Evolutionary conservation across 1,140 invertebrate genomes (phyloP).

Genomic region (Brachionus rubens): DNA sequence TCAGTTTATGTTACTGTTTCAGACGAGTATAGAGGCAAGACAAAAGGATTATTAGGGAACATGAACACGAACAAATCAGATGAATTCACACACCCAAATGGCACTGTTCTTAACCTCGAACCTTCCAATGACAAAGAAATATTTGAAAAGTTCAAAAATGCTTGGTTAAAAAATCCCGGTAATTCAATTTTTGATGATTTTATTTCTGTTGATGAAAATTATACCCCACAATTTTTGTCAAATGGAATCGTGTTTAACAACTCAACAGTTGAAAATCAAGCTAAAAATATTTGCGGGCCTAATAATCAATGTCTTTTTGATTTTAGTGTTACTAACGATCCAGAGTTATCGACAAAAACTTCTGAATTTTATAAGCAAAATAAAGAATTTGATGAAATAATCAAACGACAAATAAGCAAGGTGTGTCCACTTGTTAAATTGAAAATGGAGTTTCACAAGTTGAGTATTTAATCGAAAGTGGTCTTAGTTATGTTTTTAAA

Average conservation of each 20-base stretch:
- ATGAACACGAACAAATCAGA: conserved; percentile 47
- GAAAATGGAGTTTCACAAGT: no score
- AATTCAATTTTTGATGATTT: background rate
- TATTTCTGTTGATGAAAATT: background rate
- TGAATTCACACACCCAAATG: conserved; percentile 49
- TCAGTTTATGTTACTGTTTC: no score
- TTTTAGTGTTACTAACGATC: background rate
- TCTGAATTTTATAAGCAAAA: no score
- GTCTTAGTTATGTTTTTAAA: no score
- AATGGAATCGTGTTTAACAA: background rate
- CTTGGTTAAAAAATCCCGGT: background rate
- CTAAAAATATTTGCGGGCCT: background rate
- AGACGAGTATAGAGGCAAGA: no score
- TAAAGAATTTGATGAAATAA: no score
- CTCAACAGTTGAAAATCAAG: background rate
- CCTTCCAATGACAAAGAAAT: conserved; percentile 48
- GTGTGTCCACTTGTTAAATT: no score
- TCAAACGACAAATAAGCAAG: no score
- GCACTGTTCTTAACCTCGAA: conserved; percentile 47
- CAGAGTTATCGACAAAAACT: no score
- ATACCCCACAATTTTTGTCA: background rate
- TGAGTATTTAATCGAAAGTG: no score
- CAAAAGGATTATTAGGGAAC: no score
- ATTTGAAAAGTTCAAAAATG: conserved; percentile 49
- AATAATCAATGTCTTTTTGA: background rate